Base-by-base conservation (phyloP, 1,140 invertebrate species). In the Drepana arcuata region DNA sequence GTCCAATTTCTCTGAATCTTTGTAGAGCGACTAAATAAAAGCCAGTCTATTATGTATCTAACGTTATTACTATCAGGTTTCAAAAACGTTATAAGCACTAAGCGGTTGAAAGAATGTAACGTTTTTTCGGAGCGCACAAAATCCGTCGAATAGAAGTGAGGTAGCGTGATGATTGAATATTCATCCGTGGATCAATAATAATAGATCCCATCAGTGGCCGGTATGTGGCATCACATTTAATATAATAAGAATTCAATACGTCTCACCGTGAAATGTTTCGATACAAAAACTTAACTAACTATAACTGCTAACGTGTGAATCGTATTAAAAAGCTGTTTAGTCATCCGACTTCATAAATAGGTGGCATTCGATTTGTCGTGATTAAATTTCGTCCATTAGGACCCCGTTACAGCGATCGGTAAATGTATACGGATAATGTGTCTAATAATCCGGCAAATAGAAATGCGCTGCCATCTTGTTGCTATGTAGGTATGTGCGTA, bases 291-390 rank as follows among this genome's bases (percentile, higher is more conserved):
- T 82, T 75, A 77, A 79, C 73, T 77, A 75, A 78, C 71, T 80
- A 80, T 82, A 80, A 72, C 60, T 52, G 65, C 65, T 65, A 72
- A 82, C 78, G 74, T 82, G 78, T 80, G 78, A 82, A 80, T 80
- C 73, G 78, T 82, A 80, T 82, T 82, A 82, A 80, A 82, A 82
- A 82, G 62, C 36, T 80, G 78, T 80, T 78, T 63, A 82, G 78
- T 82, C 78, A 82, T 82, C 55, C 72, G 65, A 46, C 71, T 74
- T 78, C 73, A 78, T 82, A 78, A 82, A 78, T 72, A 75, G 71
- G 71, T 80, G 68, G 66, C 72, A 80, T 78, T 82, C 74, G 67
- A 68, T 77, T 79, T 77, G 70, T 78, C 66, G 75, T 82, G 78
- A 82, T 82, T 80, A 78, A 79, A 82, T 80, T 79, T 77, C 59